Conservation (phyloP, 2,113 vertebrate species). For the Scortum barcoo region DNA sequence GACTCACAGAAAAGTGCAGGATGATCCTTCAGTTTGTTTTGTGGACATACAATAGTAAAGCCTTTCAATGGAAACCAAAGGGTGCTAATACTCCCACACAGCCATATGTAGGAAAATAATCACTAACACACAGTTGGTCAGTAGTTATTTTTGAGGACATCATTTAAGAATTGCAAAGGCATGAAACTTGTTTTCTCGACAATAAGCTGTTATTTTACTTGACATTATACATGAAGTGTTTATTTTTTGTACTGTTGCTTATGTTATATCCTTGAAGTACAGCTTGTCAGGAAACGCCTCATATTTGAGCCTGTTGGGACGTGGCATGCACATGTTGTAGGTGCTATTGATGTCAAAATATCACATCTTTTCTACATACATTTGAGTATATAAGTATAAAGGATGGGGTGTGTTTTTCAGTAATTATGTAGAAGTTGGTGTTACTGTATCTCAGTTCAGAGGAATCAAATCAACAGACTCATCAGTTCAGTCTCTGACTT, state of each 20-base stretch:
- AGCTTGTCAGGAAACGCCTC: constrained; percentile 10
- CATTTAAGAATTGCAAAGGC: neutral
- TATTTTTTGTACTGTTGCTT: constrained; percentile 26
- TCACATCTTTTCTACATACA: neutral
- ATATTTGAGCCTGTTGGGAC: constrained; percentile 22
- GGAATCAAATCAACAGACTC: neutral
- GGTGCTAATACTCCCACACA: constrained; percentile 9
- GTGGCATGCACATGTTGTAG: neutral
- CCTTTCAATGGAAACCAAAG: neutral
- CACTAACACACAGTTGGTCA: neutral
- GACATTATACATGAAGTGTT: constrained; percentile 3
- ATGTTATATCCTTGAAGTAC: constrained; percentile 6
- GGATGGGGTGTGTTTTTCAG: neutral
- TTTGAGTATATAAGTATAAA: neutral
- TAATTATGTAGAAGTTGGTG: neutral
- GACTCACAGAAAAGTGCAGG: neutral
- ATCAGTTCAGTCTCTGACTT: neutral
- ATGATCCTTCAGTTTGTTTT: neutral
- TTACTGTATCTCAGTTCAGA: neutral
- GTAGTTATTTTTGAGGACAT: neutral
- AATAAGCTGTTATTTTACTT: constrained; percentile 36
- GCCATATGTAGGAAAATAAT: constrained; percentile 1
- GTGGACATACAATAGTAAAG: neutral
- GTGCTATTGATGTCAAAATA: neutral
- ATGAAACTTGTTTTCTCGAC: neutral